Conservation (phyloP, 2,888 invertebrate species). For the Diogma glabrata region DNA sequence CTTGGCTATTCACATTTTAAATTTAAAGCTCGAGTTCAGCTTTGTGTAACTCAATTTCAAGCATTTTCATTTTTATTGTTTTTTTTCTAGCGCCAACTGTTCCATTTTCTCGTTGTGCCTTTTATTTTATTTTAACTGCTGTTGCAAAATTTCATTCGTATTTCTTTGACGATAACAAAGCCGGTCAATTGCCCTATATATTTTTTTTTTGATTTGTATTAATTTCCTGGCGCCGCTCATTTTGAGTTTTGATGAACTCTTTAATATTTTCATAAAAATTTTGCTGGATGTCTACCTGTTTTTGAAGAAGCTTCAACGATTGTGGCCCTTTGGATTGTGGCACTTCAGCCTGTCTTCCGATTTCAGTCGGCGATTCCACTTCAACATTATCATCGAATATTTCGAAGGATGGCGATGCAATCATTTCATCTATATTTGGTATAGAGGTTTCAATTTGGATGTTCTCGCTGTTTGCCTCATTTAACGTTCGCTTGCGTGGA, state of each 20-base stretch:
- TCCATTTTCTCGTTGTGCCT: background rate
- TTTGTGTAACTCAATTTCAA: conserved; percentile 3
- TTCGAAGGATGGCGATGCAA: conserved; percentile 3
- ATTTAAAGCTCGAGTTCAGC: conserved; percentile 6
- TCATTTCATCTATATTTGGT: conserved; percentile 1
- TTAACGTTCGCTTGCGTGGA: conserved; percentile 3
- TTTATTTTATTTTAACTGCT: background rate
- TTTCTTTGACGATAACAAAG: background rate
- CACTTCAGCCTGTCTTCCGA: background rate
- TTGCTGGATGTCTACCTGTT: background rate
- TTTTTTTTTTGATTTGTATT: background rate
- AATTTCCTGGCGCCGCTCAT: background rate
- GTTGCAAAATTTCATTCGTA: conserved; percentile 2
- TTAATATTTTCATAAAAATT: background rate
- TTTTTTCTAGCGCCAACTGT: conserved; percentile 1
- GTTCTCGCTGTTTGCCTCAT: background rate
- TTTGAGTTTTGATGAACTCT: background rate
- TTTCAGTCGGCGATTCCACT: background rate
- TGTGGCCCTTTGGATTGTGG: background rate
- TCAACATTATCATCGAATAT: conserved; percentile 2
- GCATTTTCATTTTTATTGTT: background rate
- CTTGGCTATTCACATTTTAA: background rate
- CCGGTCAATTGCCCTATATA: conserved; percentile 1
- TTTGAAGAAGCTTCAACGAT: background rate
- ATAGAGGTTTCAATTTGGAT: background rate